These are phyloP conservation scores for Xestia rhomboidea DNA, from an alignment of 2,888 invertebrate species.

Conservation along the genomic window DNA sequence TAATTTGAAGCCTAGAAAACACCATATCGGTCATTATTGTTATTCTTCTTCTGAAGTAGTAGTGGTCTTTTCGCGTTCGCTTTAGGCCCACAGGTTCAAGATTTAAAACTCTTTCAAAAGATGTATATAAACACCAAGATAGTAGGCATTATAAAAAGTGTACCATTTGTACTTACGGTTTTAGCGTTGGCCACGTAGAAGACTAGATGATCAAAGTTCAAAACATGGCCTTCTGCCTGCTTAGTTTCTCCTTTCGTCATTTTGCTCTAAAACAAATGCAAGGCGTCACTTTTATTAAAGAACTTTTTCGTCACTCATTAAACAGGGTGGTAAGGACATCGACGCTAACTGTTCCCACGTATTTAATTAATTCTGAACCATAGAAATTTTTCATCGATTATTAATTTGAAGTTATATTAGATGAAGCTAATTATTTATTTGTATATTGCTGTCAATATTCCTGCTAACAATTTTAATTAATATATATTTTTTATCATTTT, in stretches of 20 bases:
- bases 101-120: neutral
- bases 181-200: constrained; percentile 87
- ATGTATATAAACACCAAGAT: neutral
- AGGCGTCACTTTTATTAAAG: constrained; percentile 9
- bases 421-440: too few relatives aligned
- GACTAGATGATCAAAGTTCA: constrained; percentile 85
- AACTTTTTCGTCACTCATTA: neutral
- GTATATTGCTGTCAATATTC: too few relatives aligned
- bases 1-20: constrained; percentile 95
- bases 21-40: neutral
- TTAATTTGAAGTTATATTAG: too few relatives aligned
- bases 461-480: too few relatives aligned
- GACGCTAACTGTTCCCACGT: too few relatives aligned
- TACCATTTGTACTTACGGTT: constrained; percentile 76
- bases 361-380: too few relatives aligned
- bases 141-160: neutral
- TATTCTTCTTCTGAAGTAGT: too few relatives aligned
- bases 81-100: neutral
- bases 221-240: constrained; percentile 75
- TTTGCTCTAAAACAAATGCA: constrained; percentile 68
- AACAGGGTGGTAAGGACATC: too few relatives aligned
- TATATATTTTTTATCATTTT: too few relatives aligned
- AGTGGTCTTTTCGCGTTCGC: too few relatives aligned
- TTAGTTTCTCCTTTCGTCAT: constrained; percentile 76
- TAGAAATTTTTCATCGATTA: too few relatives aligned